A percentile compares a stretch with the other conserved stretches of the same genome.
phyloP scores from a whole-genome alignment of 1,140 invertebrate genomes.

The Aphelinus atriplicis region DNA sequence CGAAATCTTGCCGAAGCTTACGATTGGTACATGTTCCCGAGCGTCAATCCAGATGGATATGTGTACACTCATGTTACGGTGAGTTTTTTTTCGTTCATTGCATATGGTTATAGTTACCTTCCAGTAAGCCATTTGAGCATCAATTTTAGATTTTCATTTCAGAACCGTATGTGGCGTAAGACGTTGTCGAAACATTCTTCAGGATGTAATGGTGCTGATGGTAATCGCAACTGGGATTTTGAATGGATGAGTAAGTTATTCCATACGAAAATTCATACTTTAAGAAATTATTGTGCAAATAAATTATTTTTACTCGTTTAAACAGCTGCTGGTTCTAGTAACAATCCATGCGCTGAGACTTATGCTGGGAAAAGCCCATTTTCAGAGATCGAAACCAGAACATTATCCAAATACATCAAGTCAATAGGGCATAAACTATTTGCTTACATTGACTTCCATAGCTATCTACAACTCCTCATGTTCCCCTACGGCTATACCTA shows the following conservation, averaged over 20 bases:
- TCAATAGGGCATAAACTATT: conserved; percentile 67
- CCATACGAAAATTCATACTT: too few species aligned
- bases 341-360: conserved; percentile 75
- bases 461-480: conserved; percentile 78
- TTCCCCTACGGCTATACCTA: conserved; percentile 76
- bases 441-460: conserved; percentile 80
- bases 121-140: not conserved
- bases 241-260: conserved; percentile 70
- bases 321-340: conserved; percentile 72
- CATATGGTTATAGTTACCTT: not conserved
- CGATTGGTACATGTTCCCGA: conserved; percentile 78
- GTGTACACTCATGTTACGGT: conserved; percentile 71
- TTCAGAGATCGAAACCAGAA: conserved; percentile 78
- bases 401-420: conserved; percentile 67
- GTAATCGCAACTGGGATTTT: conserved; percentile 79
- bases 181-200: conserved; percentile 67
- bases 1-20: conserved; percentile 67
- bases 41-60: conserved; percentile 83
- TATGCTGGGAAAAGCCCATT: conserved; percentile 76
- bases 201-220: conserved; percentile 73
- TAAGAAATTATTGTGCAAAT: not conserved
- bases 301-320: not conserved
- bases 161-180: conserved; percentile 80
- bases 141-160: not conserved
- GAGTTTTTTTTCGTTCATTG: conserved; percentile 50